Percentiles rank a stretch among this genome's conserved stretches.
Conservation (phyloP, 2,797 vertebrate species). For the Garrulus glandarius region DNA sequence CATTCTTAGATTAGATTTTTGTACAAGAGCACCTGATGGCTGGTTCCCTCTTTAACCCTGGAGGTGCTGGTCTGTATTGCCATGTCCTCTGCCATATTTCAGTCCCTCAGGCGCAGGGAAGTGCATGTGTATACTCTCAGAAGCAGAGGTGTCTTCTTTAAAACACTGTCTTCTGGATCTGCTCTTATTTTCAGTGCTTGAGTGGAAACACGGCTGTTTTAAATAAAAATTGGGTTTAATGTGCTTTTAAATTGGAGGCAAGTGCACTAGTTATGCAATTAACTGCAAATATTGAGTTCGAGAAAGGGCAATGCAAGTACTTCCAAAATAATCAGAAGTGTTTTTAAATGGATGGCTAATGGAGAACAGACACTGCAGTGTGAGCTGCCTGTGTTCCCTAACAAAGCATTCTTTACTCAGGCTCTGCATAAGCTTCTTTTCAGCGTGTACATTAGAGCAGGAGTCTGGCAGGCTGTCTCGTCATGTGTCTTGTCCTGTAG, state of each 20-base stretch:
- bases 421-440: conserved; percentile 64
- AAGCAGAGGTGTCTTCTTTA: neutral
- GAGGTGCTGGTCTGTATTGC: neutral
- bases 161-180: neutral
- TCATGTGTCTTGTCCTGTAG: conserved; percentile 70
- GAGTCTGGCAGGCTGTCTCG: conserved; percentile 62
- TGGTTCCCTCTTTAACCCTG: neutral
- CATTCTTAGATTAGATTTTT: neutral
- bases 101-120: neutral
- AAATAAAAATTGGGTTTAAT: conserved; percentile 53
- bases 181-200: neutral
- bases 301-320: conserved; percentile 41
- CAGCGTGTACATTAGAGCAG: conserved; percentile 51
- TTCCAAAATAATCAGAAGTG: conserved; percentile 60
- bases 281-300: conserved; percentile 58
- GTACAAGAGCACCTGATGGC: neutral
- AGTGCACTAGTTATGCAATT: conserved; percentile 52
- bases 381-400: conserved; percentile 58
- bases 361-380: conserved; percentile 57
- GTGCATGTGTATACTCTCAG: rapidly evolving
- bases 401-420: conserved; percentile 67
- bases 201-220: conserved; percentile 27
- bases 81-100: neutral
- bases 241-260: conserved; percentile 57
- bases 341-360: conserved; percentile 68